These are phyloP conservation scores for Lipophrys pholis DNA, from an alignment of 2,113 vertebrate genomes.

Conservation along the genomic window DNA sequence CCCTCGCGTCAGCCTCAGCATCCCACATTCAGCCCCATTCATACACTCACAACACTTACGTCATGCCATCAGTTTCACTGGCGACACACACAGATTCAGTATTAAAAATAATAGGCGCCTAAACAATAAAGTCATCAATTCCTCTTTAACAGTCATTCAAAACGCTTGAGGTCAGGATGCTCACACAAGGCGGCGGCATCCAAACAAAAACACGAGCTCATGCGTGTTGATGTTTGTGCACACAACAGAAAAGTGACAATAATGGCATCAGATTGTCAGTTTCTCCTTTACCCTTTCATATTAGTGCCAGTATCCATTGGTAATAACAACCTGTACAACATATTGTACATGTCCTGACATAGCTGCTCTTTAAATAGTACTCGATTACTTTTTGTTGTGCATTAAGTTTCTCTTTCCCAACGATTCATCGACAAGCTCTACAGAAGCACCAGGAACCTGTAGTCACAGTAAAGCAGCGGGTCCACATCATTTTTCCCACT, in stretches of 20 bases:
- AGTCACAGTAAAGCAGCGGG: too few species aligned
- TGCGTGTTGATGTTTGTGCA: not conserved
- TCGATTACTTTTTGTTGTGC: too few species aligned
- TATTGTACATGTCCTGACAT: too few species aligned
- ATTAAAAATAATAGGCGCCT: slow-evolving; percentile 72
- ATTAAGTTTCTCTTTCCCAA: too few species aligned
- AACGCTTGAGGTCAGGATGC: slow-evolving; percentile 50
- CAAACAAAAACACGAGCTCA: slow-evolving; percentile 24
- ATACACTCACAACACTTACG: slow-evolving; percentile 24
- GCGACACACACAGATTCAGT: slow-evolving; percentile 38
- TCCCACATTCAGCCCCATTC: slow-evolving; percentile 37
- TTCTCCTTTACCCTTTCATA: too few species aligned
- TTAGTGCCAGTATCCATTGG: too few species aligned
- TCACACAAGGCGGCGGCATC: slow-evolving; percentile 19
- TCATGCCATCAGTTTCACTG: slow-evolving; percentile 21
- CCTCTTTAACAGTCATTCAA: slow-evolving; percentile 45
- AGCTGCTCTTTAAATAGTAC: too few species aligned
- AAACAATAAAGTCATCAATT: slow-evolving; percentile 73
- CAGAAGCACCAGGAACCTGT: too few species aligned
- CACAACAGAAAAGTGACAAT: not conserved
- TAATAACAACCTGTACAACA: too few species aligned
- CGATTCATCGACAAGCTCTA: too few species aligned
- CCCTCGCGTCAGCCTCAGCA: slow-evolving; percentile 44
- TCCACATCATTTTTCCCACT: too few species aligned
- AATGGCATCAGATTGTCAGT: too few species aligned